Conservation (phyloP, 2,888 invertebrate genomes). For the Nomada hirtipes region DNA sequence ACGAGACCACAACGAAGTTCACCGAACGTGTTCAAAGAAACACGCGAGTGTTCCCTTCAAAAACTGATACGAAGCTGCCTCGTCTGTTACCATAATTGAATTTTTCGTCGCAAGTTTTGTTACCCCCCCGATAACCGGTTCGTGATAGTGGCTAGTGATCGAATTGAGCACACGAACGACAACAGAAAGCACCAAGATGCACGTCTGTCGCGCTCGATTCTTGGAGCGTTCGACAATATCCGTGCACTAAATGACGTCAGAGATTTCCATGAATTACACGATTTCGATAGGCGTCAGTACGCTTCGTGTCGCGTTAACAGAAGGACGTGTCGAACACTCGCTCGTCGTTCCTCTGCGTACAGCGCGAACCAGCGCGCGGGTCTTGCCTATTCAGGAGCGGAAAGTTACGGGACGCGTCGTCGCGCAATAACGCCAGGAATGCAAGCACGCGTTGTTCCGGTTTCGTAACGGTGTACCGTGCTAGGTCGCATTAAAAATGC, state of each 20-base stretch:
- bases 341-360: too few species aligned
- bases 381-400: background rate
- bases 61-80: background rate
- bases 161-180: too few species aligned
- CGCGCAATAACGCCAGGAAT: slow-evolving; percentile 32
- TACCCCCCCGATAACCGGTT: background rate
- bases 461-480: background rate
- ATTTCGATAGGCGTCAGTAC: too few species aligned
- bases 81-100: too few species aligned
- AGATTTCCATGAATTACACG: too few species aligned
- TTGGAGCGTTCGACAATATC: too few species aligned
- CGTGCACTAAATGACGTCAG: too few species aligned
- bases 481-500: slow-evolving; percentile 21
- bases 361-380: background rate
- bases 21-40: background rate
- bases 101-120: background rate
- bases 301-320: too few species aligned
- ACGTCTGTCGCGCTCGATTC: too few species aligned
- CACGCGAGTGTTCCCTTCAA: slow-evolving; percentile 4
- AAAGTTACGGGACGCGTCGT: slow-evolving; percentile 15
- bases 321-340: too few species aligned
- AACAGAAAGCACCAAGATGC: too few species aligned
- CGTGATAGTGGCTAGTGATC: too few species aligned
- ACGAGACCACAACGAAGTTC: background rate
- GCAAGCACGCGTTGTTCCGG: slow-evolving; percentile 11